Conservation (phyloP, 2,113 vertebrate genomes). For the Equus przewalskii region DNA sequence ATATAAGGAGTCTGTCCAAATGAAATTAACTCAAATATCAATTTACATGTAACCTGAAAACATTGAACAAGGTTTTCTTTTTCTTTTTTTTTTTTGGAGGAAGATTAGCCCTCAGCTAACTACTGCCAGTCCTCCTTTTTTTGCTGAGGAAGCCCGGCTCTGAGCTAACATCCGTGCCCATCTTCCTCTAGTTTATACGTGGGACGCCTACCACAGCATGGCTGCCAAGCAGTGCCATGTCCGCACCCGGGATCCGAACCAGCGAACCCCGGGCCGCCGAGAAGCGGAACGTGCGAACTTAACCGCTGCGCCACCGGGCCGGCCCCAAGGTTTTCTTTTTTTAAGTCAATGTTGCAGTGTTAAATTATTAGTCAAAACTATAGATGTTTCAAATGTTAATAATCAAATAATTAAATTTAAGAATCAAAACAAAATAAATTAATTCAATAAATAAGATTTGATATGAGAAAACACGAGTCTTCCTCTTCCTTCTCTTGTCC, state of each 20-base stretch:
- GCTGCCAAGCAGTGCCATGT: too few species aligned
- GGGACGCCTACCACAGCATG: too few species aligned
- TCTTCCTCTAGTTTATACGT: too few species aligned
- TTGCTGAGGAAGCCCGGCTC: too few species aligned
- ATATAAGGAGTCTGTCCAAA: background rate
- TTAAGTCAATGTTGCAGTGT: background rate
- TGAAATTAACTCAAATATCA: background rate
- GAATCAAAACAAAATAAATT: background rate
- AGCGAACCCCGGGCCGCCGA: too few species aligned
- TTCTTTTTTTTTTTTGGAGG: background rate
- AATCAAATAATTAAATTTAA: slow-evolving; percentile 19
- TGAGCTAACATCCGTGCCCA: too few species aligned
- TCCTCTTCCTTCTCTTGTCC: background rate
- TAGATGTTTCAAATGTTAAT: background rate
- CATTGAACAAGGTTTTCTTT: background rate
- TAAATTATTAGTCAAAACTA: background rate
- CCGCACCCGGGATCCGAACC: too few species aligned
- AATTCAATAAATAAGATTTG: background rate
- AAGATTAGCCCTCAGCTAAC: too few species aligned
- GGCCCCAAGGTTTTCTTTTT: background rate
- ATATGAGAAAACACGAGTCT: background rate
- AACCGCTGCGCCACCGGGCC: too few species aligned
- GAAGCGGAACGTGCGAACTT: too few species aligned
- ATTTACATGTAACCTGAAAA: background rate
- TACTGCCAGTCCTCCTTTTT: too few species aligned